Evolutionary conservation across 35 echinoderm and acorn worm genomes (phyloP), one percentile per base, ranked within the genome.

Genomic region (Amphiura filiformis): DNA sequence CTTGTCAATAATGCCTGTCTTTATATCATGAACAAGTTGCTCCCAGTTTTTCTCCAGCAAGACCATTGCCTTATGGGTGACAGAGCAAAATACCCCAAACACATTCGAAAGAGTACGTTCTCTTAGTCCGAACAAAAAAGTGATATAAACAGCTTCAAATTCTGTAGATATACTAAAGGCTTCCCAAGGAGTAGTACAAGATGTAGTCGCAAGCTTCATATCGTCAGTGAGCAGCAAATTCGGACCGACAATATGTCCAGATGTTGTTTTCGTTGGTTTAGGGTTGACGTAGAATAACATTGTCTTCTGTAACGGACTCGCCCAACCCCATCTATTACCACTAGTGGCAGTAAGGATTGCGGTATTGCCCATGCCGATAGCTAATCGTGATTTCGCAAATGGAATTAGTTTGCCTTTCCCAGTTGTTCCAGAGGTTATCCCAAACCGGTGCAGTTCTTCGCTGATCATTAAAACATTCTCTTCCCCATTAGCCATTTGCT

Each of bases 371-470:
- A 38, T n/a, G 32, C 23, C 64, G 1, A n/a, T 49, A 23, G 0
- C 0, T 17, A 13, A 1, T 39, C n/a, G 32, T 39, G 38, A 39
- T 40, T 39, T 32, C 12, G 37, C 1, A 7, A 85, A 39, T 35
- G 94, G 94, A 31, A 92, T 84, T 18, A 80, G 57, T 38, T 92
- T 92, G 7, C 86, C 87, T 31, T 57, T 40, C 35, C 94, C 94
- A 1, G 94, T 92, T 26, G 94, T 96, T 1, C 94, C 94, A 2
- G 90, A 90, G 13, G 94, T 96, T 22, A 90, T 47, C 0, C 64
- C 41, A 34, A 96, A 87, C 0, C 86, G 85, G 4, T 56, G 42
- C 15, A 76, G 83, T 56, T 76, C 64, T 13, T 89, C 87, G 31
- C 64, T 35, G 0, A 87, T 85, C n/a, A n/a, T n/a, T 28, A 96